phyloP scores from a whole-genome alignment of 2,113 vertebrate species.

The Stigmatopora nigra region DNA sequence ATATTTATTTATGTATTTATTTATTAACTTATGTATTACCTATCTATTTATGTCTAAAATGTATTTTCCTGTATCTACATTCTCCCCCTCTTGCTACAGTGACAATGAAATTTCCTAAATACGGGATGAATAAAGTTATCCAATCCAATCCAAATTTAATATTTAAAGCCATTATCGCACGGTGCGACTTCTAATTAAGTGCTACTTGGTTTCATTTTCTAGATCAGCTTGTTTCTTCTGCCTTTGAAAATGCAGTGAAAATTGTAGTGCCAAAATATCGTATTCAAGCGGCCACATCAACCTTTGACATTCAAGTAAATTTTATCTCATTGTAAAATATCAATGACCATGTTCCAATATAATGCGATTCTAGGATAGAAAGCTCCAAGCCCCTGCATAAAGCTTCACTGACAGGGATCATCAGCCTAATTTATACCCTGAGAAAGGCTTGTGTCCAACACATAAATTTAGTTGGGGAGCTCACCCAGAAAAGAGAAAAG shows the following conservation, averaged over 20 bases:
- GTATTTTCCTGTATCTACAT: too few species aligned
- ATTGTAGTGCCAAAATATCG: not conserved
- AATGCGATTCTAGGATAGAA: slow-evolving; percentile 35
- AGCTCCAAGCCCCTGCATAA: slow-evolving; percentile 42
- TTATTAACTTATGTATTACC: too few species aligned
- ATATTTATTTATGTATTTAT: too few species aligned
- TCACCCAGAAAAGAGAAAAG: slow-evolving; percentile 44
- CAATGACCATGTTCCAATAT: slow-evolving; percentile 34
- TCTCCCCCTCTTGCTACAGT: too few species aligned
- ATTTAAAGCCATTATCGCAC: too few species aligned
- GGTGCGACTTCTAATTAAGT: too few species aligned
- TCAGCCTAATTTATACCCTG: slow-evolving; percentile 64
- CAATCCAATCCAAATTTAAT: too few species aligned
- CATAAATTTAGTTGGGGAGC: slow-evolving; percentile 60
- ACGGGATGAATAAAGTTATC: too few species aligned
- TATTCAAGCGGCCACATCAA: not conserved
- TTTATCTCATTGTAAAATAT: slow-evolving; percentile 34
- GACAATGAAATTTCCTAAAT: too few species aligned
- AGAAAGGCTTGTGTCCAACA: slow-evolving; percentile 61
- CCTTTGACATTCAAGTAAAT: not conserved
- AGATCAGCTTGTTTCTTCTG: not conserved
- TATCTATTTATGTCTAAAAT: too few species aligned
- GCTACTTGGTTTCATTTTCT: too few species aligned
- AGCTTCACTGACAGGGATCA: slow-evolving; percentile 43
- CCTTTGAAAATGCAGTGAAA: not conserved